These are phyloP conservation scores for Drosophila antonietae DNA, from an alignment of 2,888 invertebrate genomes.

Conservation along the genomic window DNA sequence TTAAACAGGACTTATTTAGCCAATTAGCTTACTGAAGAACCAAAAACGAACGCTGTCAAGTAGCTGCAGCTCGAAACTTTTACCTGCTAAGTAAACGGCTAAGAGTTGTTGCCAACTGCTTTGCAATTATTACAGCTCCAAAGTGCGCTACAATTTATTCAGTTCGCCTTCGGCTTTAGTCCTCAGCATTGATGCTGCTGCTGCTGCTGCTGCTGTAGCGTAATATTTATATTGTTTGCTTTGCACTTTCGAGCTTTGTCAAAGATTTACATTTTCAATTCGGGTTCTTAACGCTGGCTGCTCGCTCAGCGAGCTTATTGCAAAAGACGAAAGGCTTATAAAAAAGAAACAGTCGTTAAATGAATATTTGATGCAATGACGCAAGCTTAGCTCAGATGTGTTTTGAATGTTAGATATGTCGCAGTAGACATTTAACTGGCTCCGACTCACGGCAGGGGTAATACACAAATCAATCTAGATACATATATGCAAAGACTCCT, in stretches of 20 bases:
- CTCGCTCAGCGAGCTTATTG: constrained; percentile 23
- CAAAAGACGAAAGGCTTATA: constrained; percentile 7
- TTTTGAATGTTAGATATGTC: not conserved
- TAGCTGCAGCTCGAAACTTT: constrained; percentile 28
- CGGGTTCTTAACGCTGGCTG: constrained; percentile 9
- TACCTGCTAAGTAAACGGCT: constrained; percentile 27
- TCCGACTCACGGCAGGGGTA: constrained; percentile 12
- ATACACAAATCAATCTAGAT: too few relatives aligned
- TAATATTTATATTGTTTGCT: constrained; percentile 63
- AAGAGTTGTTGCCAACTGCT: constrained; percentile 62
- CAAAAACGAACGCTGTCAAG: constrained; percentile 51
- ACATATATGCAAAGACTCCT: too few relatives aligned
- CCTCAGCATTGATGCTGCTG: constrained; percentile 33
- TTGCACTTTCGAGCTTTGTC: constrained; percentile 72
- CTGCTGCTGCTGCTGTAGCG: constrained; percentile 40
- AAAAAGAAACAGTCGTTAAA: constrained; percentile 18
- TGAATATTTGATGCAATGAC: constrained; percentile 6
- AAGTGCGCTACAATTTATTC: constrained; percentile 69
- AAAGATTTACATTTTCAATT: constrained; percentile 77
- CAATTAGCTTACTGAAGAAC: constrained; percentile 54
- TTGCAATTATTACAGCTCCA: constrained; percentile 71
- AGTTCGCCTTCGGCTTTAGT: constrained; percentile 35
- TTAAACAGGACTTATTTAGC: constrained; percentile 64
- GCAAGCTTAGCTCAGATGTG: not conserved
- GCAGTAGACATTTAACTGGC: not conserved